Percentiles rank a stretch among this genome's conserved stretches.
These are phyloP conservation scores for Resseliella maxima DNA, from an alignment of 2,888 invertebrate species.

Conservation along the genomic window DNA sequence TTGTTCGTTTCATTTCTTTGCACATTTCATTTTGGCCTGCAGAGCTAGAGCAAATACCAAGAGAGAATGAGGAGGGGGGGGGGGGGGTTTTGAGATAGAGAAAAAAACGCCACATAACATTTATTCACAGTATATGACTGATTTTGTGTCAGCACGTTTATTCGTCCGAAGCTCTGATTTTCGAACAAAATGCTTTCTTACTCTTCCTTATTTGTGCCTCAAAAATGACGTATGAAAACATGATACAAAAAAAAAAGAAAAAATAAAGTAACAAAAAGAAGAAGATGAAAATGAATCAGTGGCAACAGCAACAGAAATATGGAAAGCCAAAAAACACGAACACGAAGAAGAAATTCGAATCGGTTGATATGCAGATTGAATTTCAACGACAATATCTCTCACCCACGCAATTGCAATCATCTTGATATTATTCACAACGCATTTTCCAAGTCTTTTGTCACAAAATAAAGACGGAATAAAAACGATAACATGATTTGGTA, in stretches of 20 bases:
- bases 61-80: too few species aligned
- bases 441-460: not conserved
- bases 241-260: not conserved
- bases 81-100: too few species aligned
- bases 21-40: too few species aligned
- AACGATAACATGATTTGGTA: not conserved
- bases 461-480: too few species aligned
- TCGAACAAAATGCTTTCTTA: not conserved
- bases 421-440: slow-evolving; percentile 15
- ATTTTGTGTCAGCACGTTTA: not conserved
- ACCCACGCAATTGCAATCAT: not conserved
- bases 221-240: not conserved
- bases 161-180: not conserved
- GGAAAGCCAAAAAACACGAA: not conserved
- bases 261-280: not conserved
- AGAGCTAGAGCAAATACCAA: too few species aligned
- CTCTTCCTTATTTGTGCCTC: too few species aligned
- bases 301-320: not conserved
- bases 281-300: not conserved
- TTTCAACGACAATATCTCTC: slow-evolving; percentile 33
- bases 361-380: slow-evolving; percentile 16
- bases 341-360: not conserved
- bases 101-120: slow-evolving; percentile 1
- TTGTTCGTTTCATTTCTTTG: not conserved
- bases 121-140: not conserved